These are phyloP conservation scores for Eremobia ochroleuca DNA, from an alignment of 2,888 invertebrate genomes.

Conservation along the genomic window DNA sequence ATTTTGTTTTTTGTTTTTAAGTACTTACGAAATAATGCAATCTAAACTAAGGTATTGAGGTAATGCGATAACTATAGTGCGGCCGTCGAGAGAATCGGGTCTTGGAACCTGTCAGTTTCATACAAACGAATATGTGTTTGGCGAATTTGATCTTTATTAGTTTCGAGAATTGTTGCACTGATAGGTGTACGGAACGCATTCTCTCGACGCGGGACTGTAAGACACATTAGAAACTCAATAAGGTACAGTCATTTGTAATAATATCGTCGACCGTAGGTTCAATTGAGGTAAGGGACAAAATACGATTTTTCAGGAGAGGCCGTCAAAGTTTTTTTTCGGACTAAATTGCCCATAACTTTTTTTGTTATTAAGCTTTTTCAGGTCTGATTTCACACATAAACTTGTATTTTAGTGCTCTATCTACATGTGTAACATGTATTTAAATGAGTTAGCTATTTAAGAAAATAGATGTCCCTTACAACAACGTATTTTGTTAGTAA, in stretches of 20 bases:
- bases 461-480: too few relatives aligned
- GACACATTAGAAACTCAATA: constrained; percentile 15
- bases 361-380: too few relatives aligned
- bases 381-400: too few relatives aligned
- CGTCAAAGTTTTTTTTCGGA: too few relatives aligned
- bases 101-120: not conserved
- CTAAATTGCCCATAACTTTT: too few relatives aligned
- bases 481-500: too few relatives aligned
- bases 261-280: too few relatives aligned
- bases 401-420: too few relatives aligned
- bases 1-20: constrained; percentile 13
- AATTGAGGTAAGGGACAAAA: too few relatives aligned
- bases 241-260: constrained; percentile 14
- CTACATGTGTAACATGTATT: too few relatives aligned
- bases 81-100: not conserved
- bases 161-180: not conserved
- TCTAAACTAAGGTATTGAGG: constrained; percentile 9
- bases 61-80: not conserved
- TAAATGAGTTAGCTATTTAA: too few relatives aligned
- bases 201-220: not conserved
- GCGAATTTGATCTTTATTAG: not conserved
- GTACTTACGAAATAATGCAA: constrained; percentile 43
- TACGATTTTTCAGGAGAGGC: too few relatives aligned
- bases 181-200: not conserved
- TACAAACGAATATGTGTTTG: not conserved